These are phyloP conservation scores for Megalonaias nervosa DNA, from an alignment of 1,140 invertebrate species.

Conservation along the genomic window DNA sequence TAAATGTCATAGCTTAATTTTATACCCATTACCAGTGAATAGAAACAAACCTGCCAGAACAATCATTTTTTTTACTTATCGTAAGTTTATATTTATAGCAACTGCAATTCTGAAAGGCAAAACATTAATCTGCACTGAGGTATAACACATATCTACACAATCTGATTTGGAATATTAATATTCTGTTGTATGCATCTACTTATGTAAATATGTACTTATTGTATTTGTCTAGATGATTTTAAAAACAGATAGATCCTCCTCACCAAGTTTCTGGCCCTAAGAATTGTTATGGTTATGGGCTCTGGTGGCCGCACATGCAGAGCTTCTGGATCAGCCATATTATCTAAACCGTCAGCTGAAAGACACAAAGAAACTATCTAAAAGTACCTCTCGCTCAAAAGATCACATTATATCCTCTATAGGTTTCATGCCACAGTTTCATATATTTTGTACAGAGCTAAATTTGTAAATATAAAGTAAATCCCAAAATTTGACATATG, in stretches of 20 bases:
- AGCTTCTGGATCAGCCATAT: constrained; percentile 54
- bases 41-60: too few species aligned
- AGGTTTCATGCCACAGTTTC: too few species aligned
- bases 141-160: too few species aligned
- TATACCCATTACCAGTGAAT: too few species aligned
- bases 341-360: background rate
- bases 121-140: background rate
- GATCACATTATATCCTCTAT: too few species aligned
- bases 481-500: too few species aligned
- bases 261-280: constrained; percentile 64
- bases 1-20: too few species aligned
- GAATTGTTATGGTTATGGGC: constrained; percentile 60
- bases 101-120: background rate
- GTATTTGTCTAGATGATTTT: constrained; percentile 6
- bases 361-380: too few species aligned
- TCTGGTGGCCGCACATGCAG: constrained; percentile 56
- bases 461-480: too few species aligned
- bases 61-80: background rate
- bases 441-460: too few species aligned
- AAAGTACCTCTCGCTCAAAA: too few species aligned
- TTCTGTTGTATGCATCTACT: constrained; percentile 1
- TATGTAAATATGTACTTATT: background rate
- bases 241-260: constrained; percentile 19
- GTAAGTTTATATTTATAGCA: background rate
- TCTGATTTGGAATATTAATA: constrained; percentile 9